Evolutionary conservation across 2,113 vertebrate genomes (phyloP).

Genomic region (Trogon surrucura): DNA sequence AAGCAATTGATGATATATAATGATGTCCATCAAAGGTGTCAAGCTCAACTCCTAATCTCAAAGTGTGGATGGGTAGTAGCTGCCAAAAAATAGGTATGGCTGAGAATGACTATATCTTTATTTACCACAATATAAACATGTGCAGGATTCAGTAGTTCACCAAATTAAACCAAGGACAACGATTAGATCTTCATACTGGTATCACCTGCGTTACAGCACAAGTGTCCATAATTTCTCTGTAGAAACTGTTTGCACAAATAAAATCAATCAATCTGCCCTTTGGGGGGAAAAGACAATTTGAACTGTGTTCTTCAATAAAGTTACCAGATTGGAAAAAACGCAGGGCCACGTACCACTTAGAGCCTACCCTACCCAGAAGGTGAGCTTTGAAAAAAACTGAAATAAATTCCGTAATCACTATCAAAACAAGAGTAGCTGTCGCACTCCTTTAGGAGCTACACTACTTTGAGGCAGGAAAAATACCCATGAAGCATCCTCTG

Average conservation of each 20-base stretch:
- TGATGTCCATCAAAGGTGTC: conserved; percentile 96
- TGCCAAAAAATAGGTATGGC: conserved; percentile 41
- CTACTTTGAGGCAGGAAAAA: neutral
- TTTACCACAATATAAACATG: neutral
- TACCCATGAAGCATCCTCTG: neutral
- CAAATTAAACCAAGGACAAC: neutral
- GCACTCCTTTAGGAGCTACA: neutral
- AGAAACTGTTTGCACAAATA: neutral
- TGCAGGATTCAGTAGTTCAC: neutral
- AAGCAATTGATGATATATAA: conserved; percentile 91
- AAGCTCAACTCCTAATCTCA: conserved; percentile 92
- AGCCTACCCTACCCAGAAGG: neutral
- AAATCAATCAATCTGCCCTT: neutral
- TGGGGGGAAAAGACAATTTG: neutral
- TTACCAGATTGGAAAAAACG: neutral
- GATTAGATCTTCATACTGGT: neutral
- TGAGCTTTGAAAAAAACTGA: neutral
- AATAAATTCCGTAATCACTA: neutral
- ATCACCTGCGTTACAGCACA: neutral
- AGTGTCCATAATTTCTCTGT: neutral
- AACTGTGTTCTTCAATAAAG: neutral
- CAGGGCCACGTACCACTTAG: neutral
- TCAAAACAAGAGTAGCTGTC: neutral
- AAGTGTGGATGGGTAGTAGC: conserved; percentile 91
- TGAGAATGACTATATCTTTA: neutral